A percentile compares a stretch with the other conserved stretches of the same genome.
These are phyloP conservation scores for Branchellion lobata DNA, from an alignment of 2,888 invertebrate species.

Conservation along the genomic window DNA sequence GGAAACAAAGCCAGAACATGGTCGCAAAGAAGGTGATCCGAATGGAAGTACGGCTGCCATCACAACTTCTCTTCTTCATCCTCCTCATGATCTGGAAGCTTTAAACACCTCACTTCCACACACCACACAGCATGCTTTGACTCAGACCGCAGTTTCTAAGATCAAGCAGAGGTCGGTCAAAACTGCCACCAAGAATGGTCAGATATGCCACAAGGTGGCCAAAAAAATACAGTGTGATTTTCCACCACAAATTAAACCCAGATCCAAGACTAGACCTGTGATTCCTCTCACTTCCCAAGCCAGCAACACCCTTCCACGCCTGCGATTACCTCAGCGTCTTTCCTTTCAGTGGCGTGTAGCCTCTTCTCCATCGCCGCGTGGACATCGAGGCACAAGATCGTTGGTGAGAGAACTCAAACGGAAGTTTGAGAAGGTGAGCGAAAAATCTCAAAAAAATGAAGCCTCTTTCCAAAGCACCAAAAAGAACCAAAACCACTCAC, in stretches of 20 bases:
- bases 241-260: background rate
- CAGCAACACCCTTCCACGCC: too few relatives aligned
- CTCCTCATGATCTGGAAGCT: too few relatives aligned
- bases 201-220: background rate
- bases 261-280: too few relatives aligned
- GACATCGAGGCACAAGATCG: background rate
- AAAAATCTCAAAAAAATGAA: background rate
- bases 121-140: background rate
- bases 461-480: background rate
- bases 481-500: too few relatives aligned
- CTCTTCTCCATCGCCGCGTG: too few relatives aligned
- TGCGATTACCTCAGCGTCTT: too few relatives aligned
- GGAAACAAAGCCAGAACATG: background rate
- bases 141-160: background rate
- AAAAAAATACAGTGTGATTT: constrained; percentile 8
- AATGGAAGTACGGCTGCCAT: too few relatives aligned
- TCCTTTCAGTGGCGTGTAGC: too few relatives aligned
- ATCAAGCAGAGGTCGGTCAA: constrained; percentile 1
- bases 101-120: background rate
- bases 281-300: too few relatives aligned
- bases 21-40: background rate
- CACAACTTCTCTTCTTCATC: too few relatives aligned
- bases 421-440: background rate
- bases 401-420: background rate
- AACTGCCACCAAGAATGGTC: background rate